Conservation (phyloP, 1,140 invertebrate genomes). For the Paralvinella palmiformis region DNA sequence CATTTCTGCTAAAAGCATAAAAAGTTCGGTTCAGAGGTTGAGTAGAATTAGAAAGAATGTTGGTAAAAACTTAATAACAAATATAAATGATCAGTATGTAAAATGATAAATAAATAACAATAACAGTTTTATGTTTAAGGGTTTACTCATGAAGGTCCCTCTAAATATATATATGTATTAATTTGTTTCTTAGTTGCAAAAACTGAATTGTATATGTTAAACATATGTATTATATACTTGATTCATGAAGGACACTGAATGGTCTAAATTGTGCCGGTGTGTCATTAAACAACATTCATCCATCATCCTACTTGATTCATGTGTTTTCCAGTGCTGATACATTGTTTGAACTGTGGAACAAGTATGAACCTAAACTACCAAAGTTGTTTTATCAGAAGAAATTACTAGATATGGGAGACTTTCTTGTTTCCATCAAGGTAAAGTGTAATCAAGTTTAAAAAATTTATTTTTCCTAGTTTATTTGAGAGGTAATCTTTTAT, state of each 20-base stretch:
- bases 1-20: too few relatives aligned
- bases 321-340: slow-evolving; percentile 33
- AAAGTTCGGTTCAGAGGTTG: too few relatives aligned
- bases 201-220: not conserved
- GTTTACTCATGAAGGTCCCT: not conserved
- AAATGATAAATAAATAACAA: too few relatives aligned
- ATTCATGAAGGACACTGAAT: not conserved
- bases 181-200: not conserved
- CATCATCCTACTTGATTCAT: slow-evolving; percentile 8
- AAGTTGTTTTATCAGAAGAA: slow-evolving; percentile 39
- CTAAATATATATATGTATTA: not conserved
- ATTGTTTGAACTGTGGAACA: slow-evolving; percentile 49
- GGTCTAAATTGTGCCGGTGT: not conserved
- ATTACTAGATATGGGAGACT: slow-evolving; percentile 44
- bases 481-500: too few relatives aligned
- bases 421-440: slow-evolving; percentile 40
- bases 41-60: too few relatives aligned
- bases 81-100: too few relatives aligned
- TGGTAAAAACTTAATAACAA: too few relatives aligned
- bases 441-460: not conserved
- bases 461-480: too few relatives aligned
- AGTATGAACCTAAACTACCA: slow-evolving; percentile 44
- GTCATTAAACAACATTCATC: not conserved
- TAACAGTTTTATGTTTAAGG: too few relatives aligned
- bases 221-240: not conserved